phyloP scores from a whole-genome alignment of 2,113 vertebrate species.

The Podocnemis expansa region DNA sequence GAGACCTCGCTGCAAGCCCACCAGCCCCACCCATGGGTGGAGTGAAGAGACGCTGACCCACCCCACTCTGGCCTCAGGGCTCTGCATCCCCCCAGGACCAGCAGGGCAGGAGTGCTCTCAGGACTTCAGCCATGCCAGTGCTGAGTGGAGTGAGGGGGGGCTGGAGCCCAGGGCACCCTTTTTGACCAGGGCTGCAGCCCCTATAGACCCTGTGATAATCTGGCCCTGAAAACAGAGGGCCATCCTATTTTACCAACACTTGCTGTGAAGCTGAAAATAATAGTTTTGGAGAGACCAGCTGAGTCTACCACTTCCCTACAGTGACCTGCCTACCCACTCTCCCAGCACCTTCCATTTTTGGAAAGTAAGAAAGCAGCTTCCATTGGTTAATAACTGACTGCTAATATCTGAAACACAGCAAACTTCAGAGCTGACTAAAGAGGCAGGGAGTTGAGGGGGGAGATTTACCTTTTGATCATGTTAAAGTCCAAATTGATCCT shows the following conservation, averaged over 20 bases:
- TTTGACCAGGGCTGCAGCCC: too few relatives aligned
- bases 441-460: not conserved
- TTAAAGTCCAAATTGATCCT: not conserved
- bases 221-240: not conserved
- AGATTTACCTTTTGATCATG: not conserved
- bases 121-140: too few relatives aligned
- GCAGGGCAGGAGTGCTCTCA: too few relatives aligned
- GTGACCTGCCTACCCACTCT: not conserved
- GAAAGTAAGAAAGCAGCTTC: not conserved
- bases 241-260: not conserved
- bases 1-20: too few relatives aligned
- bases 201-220: too few relatives aligned
- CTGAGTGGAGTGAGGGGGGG: too few relatives aligned
- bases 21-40: too few relatives aligned
- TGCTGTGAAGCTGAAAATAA: not conserved
- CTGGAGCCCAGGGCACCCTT: too few relatives aligned
- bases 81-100: too few relatives aligned
- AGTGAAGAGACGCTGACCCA: too few relatives aligned
- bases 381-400: not conserved
- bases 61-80: too few relatives aligned
- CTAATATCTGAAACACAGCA: not conserved
- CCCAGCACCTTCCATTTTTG: rapidly evolving
- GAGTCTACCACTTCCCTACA: not conserved
- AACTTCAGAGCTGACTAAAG: not conserved
- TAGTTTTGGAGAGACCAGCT: not conserved